Evolutionary conservation across 2,113 vertebrate species (phyloP).

Genomic region (Lepus europaeus): DNA sequence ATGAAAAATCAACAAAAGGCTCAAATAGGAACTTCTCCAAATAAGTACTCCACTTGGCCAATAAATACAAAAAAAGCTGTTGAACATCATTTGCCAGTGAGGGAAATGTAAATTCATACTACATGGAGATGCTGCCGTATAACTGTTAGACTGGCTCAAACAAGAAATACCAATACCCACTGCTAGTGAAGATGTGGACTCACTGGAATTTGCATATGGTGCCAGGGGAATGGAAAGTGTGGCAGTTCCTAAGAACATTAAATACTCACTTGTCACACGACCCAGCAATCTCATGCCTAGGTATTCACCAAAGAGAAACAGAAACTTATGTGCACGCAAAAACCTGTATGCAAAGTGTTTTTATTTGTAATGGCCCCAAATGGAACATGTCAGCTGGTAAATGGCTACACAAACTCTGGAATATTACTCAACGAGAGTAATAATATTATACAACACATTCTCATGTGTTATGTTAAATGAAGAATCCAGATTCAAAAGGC

Average conservation of each 20-base stretch:
- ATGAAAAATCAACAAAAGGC: not conserved
- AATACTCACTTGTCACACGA: not conserved
- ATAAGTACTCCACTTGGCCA: not conserved
- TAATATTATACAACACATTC: too few species aligned
- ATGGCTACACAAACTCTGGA: not conserved
- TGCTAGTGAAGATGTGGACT: not conserved
- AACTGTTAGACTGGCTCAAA: not conserved
- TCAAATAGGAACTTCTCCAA: not conserved
- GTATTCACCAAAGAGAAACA: not conserved
- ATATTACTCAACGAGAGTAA: not conserved
- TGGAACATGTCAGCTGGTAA: not conserved
- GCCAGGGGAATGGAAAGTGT: not conserved
- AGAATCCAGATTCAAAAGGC: not conserved
- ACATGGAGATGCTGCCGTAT: not conserved
- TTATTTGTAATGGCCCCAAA: not conserved
- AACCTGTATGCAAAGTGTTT: not conserved
- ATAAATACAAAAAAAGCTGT: not conserved
- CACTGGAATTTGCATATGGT: not conserved
- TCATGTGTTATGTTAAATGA: too few species aligned
- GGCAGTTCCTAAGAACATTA: not conserved
- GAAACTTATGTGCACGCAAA: not conserved
- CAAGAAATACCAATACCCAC: not conserved
- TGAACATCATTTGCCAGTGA: not conserved
- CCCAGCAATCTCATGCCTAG: not conserved
- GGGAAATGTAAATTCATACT: not conserved